Evolutionary conservation across 2,113 vertebrate species (phyloP), one percentile per base, ranked within the genome.

Genomic region (Nothoprocta pentlandii): DNA sequence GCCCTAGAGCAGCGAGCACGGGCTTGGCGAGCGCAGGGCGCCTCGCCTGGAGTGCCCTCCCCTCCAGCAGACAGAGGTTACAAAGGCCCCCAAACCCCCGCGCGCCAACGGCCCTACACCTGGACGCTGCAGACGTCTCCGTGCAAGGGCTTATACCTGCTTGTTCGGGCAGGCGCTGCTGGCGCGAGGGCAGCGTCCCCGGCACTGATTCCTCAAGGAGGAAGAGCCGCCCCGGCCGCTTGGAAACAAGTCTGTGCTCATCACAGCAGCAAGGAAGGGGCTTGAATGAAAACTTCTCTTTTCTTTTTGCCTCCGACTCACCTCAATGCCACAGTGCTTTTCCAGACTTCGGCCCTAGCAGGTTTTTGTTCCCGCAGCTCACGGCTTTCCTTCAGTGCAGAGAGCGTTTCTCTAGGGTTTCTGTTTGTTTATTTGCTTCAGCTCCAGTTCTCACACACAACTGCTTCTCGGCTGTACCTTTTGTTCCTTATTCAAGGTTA

Each of bases 131-230:
- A 63, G 82, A 86, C 41, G 63, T 41, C 84, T 85, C 81, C 93
- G 80, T 95, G 49, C 80, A 94, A 80, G 62, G 22, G 3, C 36
- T 23, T 30, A 87, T 90, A 81, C 44, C 51, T 74, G 92, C 97
- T 87, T 80, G 95, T 92, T 71, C 71, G 92, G 95, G 93, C 95
- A 96, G 95, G 86, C 94, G 95, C 69, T 93, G 53, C 84, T 58
- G 92, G 74, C 75, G 74, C 53, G 85, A 51, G 41, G 82, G 13
- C 89, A 94, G 81, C 20, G 68, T 46, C 71, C 63, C 14, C 0
- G 12, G 46, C 42, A 75, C 20, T 58, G 87, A 64, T 77, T 81
- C 85, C 42, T 78, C 62, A 56, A 89, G 39, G 49, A 90, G n/a
- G 39, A 12, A 95, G 95, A 95, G 89, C 71, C 86, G 82, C n/a